These are phyloP conservation scores for Ceratina calcarata DNA, from an alignment of 1,140 invertebrate genomes.

Conservation along the genomic window DNA sequence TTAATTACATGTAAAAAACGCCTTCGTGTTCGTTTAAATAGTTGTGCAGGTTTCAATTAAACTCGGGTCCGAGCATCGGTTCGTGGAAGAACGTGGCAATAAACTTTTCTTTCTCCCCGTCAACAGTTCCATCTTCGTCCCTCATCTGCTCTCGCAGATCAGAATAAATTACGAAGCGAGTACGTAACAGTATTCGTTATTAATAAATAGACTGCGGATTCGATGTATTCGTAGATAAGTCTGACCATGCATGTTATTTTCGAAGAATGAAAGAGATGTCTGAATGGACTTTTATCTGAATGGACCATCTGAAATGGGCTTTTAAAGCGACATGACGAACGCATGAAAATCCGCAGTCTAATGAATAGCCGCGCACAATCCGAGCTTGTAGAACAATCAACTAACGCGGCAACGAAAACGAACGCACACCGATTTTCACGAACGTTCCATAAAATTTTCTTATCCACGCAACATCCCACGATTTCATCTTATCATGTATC, in stretches of 20 bases:
- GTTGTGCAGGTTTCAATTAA: background rate
- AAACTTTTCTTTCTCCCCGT: conserved; percentile 32
- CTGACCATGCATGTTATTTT: no score
- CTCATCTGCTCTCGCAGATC: conserved; percentile 19
- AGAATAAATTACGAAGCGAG: conserved; percentile 50
- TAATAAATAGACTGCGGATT: conserved; percentile 40
- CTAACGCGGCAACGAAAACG: background rate
- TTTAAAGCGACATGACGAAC: no score
- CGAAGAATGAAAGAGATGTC: no score
- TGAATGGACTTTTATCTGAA: no score
- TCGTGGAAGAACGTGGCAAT: conserved; percentile 60
- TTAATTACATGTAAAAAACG: background rate
- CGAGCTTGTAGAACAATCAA: conserved; percentile 25
- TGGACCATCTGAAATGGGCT: no score
- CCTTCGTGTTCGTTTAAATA: background rate
- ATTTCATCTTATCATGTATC: background rate
- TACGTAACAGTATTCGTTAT: conserved; percentile 44
- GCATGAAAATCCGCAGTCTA: no score
- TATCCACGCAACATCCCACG: background rate
- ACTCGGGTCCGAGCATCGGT: conserved; percentile 10
- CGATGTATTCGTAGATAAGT: no score
- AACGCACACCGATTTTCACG: background rate
- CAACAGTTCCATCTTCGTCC: conserved; percentile 40
- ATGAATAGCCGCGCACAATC: conserved; percentile 38
- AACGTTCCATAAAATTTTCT: background rate